Base-by-base conservation (phyloP, 2,113 vertebrate genomes). In the Lophochroa leadbeateri region DNA sequence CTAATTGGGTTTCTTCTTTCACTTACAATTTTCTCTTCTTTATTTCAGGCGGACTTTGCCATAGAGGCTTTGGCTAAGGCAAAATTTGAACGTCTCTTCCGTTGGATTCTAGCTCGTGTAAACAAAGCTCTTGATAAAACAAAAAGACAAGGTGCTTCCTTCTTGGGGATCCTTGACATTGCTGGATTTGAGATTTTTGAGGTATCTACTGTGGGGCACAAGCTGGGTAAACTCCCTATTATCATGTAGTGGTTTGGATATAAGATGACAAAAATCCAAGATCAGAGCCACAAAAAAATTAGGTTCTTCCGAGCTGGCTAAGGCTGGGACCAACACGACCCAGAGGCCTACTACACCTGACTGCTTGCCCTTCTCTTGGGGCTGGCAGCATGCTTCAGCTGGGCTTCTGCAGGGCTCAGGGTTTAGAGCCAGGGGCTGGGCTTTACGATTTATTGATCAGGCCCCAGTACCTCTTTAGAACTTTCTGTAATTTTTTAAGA, bases 131-230 rank as follows among this genome's bases (percentile, higher is more conserved):
- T 99, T 1, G 99, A 99, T 93, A 99, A 99, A 97, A 99, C 99
- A n/a, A 99, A 99, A 94, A 98, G 98, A 86, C 99, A 99, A 92
- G 98, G 99, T 1, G 98, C 99, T 10, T 99, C 99, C 10, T 99
- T 99, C 98, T 89, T 99, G 58, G 99, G 99, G 10, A 99, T 99
- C 98, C 98, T 99, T 87, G 99, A 99, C 91, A 99, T 99, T 29
- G 99, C 99, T 28, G 99, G 99, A 69, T 99, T 99, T 96, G 99
- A 99, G 97, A 99, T 99, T 92, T 99, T 99, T 84, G 99, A 99
- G 98, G 99, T 99, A 97, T n/a, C 33, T 58, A 2, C 61, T 35
- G 17, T 5, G 11, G 41, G 70, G 19, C 52, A 79, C 31, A 53
- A 55, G n/a, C 11, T 90, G 28, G 37, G 53, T 64, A 58, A 86